Conservation (phyloP, 2,888 invertebrate genomes). For the Parthenolecanium corni region DNA sequence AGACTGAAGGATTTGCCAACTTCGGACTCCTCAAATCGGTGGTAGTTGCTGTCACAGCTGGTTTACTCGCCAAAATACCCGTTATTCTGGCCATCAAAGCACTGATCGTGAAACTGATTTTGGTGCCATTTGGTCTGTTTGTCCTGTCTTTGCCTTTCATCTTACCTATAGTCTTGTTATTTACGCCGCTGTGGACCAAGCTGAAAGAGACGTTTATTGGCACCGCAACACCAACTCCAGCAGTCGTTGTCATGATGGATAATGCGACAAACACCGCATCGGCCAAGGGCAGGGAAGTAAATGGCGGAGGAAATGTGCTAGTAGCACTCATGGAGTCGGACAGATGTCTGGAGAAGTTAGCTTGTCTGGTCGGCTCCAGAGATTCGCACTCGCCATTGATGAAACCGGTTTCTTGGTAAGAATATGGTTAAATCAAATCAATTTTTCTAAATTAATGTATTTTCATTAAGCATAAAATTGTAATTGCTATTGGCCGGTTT, state of each 20-base stretch:
- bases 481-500: no score
- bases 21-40: conserved; percentile 29
- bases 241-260: conserved; percentile 27
- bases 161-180: conserved; percentile 33
- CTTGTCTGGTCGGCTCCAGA: conserved; percentile 33
- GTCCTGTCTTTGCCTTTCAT: conserved; percentile 33
- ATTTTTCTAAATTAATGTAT: background rate
- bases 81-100: conserved; percentile 31
- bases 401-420: conserved; percentile 34
- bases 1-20: conserved; percentile 24
- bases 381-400: conserved; percentile 32
- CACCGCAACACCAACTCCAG: conserved; percentile 15
- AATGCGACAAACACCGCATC: conserved; percentile 3
- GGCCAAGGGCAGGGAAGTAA: conserved; percentile 3
- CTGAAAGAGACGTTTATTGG: conserved; percentile 27
- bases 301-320: conserved; percentile 23
- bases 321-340: conserved; percentile 31
- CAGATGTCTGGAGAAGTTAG: conserved; percentile 32
- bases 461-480: no score
- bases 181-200: conserved; percentile 32
- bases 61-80: conserved; percentile 31
- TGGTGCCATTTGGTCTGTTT: conserved; percentile 33
- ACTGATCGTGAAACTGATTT: conserved; percentile 33
- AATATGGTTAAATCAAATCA: background rate
- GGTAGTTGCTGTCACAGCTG: conserved; percentile 30